Percentiles rank a stretch among this genome's conserved stretches.
These are phyloP conservation scores for Castor canadensis DNA, from an alignment of 2,113 vertebrate species.

Conservation along the genomic window DNA sequence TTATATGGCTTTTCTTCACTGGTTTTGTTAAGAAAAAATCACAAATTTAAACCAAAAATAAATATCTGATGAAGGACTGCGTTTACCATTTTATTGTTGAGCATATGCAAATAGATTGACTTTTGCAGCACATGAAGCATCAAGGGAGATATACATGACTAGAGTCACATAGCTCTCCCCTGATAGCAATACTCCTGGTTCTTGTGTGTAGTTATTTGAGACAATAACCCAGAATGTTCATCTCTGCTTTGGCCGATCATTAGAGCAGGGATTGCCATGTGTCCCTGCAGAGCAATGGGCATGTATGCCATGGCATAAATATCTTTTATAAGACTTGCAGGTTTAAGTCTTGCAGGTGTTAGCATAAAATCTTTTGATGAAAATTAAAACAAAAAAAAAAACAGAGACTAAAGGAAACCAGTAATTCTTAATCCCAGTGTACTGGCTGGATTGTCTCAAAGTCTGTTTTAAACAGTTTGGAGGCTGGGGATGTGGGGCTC, in stretches of 20 bases:
- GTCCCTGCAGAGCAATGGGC: not conserved
- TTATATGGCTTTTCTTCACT: not conserved
- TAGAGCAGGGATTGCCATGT: not conserved
- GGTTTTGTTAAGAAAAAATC: not conserved
- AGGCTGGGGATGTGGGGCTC: too few relatives aligned
- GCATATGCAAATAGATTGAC: not conserved
- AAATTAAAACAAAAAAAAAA: too few relatives aligned
- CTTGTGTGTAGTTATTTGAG: rapidly evolving
- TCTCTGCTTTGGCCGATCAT: not conserved
- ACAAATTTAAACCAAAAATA: not conserved
- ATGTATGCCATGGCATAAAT: not conserved
- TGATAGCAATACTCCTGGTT: rapidly evolving
- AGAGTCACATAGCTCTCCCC: rapidly evolving
- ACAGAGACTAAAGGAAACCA: too few relatives aligned
- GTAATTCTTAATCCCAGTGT: not conserved
- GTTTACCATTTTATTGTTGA: not conserved
- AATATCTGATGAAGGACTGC: rapidly evolving
- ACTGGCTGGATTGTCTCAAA: rapidly evolving
- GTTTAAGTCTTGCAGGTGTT: not conserved
- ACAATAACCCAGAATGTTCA: not conserved
- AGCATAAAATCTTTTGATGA: too few relatives aligned
- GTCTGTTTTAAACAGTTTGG: not conserved
- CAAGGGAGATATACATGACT: rapidly evolving
- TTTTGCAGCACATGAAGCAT: rapidly evolving
- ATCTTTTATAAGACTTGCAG: not conserved